A percentile compares a stretch with the other conserved stretches of the same genome.
These are phyloP conservation scores for Hydractinia echinata DNA, from an alignment of 30 jellyfish, hydroid and myxozoan species.

Conservation along the genomic window DNA sequence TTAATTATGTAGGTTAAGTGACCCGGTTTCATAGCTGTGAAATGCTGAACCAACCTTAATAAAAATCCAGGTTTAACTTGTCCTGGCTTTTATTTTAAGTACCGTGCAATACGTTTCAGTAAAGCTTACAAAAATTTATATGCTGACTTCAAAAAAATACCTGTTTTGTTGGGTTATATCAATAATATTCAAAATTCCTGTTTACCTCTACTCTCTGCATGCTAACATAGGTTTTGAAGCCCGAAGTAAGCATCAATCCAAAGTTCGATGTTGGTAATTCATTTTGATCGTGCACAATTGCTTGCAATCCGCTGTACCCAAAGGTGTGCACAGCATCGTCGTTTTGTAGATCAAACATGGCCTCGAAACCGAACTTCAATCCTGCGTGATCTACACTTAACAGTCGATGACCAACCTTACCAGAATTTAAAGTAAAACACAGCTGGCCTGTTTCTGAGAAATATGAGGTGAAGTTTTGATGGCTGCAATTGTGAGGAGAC, in stretches of 20 bases:
- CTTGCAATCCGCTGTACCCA: conserved; percentile 76
- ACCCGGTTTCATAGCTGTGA: too few relatives aligned
- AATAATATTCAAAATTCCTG: too few relatives aligned
- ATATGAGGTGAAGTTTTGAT: conserved; percentile 48
- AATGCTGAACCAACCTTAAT: too few relatives aligned
- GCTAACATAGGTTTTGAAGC: conserved; percentile 74
- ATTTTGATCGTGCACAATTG: conserved; percentile 61
- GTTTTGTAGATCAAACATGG: conserved; percentile 59
- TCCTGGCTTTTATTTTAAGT: too few relatives aligned
- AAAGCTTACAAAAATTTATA: too few relatives aligned
- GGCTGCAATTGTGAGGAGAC: conserved; percentile 37
- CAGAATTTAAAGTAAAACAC: conserved; percentile 85
- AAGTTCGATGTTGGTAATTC: conserved; percentile 64
- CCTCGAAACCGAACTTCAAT: conserved; percentile 58
- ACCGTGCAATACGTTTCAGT: too few relatives aligned
- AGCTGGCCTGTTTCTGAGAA: conserved; percentile 64
- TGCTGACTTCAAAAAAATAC: too few relatives aligned
- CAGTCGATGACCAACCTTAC: conserved; percentile 46
- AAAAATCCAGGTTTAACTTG: too few relatives aligned
- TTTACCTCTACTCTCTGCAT: conserved; percentile 60
- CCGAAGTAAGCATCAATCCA: conserved; percentile 92
- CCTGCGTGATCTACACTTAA: conserved; percentile 69
- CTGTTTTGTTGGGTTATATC: not conserved
- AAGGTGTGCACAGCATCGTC: conserved; percentile 59
- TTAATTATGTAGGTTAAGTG: too few relatives aligned